phyloP scores from a whole-genome alignment of 2,113 vertebrate genomes.

The Fulmarus glacialis region DNA sequence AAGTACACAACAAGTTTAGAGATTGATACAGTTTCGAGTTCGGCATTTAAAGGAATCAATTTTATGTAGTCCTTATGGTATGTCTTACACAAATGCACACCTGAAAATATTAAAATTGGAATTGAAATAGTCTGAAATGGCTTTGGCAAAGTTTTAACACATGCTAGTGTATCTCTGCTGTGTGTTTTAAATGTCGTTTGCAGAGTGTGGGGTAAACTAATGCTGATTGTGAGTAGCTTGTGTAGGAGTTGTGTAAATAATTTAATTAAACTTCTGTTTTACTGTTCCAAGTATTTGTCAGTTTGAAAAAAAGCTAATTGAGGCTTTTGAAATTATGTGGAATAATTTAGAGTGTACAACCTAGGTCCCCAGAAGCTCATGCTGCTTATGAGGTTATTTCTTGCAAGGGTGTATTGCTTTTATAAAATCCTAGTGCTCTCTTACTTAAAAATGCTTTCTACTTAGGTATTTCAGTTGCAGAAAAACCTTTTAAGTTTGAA shows the following conservation, averaged over 20 bases:
- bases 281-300: neutral
- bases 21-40: neutral
- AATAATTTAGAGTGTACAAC: neutral
- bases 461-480: neutral
- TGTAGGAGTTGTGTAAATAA: neutral
- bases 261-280: neutral
- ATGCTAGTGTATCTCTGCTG: neutral
- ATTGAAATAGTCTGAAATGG: fast-evolving
- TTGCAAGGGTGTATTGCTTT: neutral
- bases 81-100: neutral
- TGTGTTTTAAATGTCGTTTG: neutral
- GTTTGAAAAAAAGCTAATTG: neutral
- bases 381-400: neutral
- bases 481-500: neutral
- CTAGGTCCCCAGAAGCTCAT: neutral
- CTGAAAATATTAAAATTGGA: neutral
- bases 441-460: neutral
- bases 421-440: neutral
- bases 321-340: neutral
- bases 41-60: neutral
- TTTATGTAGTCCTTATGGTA: fast-evolving
- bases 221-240: neutral
- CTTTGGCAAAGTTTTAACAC: neutral
- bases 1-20: fast-evolving
- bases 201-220: neutral